Base-by-base conservation (phyloP, 2,797 vertebrate genomes). In the Arctocebus calabarensis region DNA sequence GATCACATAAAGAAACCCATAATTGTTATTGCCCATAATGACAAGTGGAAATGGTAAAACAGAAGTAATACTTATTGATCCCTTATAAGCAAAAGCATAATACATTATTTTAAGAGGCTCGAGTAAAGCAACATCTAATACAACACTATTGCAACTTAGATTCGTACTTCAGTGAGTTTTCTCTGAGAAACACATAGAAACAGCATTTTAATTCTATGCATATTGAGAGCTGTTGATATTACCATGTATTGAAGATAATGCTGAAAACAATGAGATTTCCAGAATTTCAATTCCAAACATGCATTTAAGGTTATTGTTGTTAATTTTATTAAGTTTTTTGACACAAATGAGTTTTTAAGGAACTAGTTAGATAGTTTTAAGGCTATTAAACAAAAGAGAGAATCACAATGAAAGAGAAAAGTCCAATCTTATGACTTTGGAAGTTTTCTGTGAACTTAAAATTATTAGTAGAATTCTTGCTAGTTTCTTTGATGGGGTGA, bases 1-100 rank as follows among this genome's bases (percentile, higher is more conserved):
- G 19, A 96, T 88, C 92, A 87, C 43, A 88, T 94, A 83, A 86
- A 92, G 96, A 97, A 96, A 73, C 59, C 32, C 45, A 70, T 93
- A 98, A 97, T 96, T 96, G n/a, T 83, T 84, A 96, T 94, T 97
- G 91, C 90, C 88, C 94, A 95, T 92, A 94, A 96, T 97, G 84
- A 13, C 82, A 94, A 66, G 11, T 85, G 40, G 95, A 85, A 97
- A 13, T n/a, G 61, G 91, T 92, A 86, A 97, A 97, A 64, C 12
- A 86, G 43, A 4, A 75, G 12, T 32, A 70, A 94, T 32, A 2
- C 37, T 92, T 98, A 98, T 73, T 96, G 90, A 97, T 97, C 90
- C 94, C 34, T 75, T 91, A 75, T 59, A 95, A 93, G 73, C 19
- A 96, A 86, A 92, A 94, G 23, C 64, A 92, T 22, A 88, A 48